These are phyloP conservation scores for Amazona ochrocephala DNA, from an alignment of 2,797 vertebrate genomes.

Conservation along the genomic window DNA sequence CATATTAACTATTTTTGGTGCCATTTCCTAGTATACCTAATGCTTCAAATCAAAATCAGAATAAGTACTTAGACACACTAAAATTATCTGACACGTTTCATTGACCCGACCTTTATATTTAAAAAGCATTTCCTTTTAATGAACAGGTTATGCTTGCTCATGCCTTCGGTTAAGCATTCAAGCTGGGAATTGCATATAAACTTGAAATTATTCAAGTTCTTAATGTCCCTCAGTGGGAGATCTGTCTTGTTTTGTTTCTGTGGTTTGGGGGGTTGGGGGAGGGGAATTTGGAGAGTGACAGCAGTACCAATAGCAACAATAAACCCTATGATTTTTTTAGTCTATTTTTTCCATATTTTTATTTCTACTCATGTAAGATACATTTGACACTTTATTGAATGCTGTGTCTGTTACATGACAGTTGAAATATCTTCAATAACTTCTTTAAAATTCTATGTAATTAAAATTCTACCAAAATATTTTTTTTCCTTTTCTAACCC, in stretches of 20 bases:
- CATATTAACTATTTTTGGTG: not conserved
- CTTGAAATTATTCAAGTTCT: not conserved
- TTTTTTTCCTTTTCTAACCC: not conserved
- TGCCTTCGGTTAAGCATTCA: not conserved
- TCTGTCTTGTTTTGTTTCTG: not conserved
- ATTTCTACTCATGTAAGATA: not conserved
- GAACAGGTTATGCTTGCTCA: not conserved
- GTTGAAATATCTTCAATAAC: not conserved
- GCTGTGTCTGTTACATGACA: not conserved
- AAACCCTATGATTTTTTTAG: not conserved
- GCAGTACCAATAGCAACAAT: not conserved
- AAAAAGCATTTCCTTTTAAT: not conserved
- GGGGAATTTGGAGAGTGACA: not conserved
- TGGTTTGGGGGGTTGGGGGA: not conserved
- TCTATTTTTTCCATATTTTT: not conserved
- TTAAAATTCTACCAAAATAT: not conserved
- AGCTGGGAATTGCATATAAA: not conserved
- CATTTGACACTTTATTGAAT: not conserved
- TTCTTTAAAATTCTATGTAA: not conserved
- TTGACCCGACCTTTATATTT: not conserved
- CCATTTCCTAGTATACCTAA: not conserved
- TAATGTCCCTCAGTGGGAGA: not conserved
- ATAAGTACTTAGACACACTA: not conserved
- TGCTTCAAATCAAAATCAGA: not conserved
- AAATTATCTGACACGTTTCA: not conserved